A percentile compares a stretch with the other conserved stretches of the same genome.
Conservation (phyloP, 2,797 vertebrate species). For the Notamacropus eugenii region DNA sequence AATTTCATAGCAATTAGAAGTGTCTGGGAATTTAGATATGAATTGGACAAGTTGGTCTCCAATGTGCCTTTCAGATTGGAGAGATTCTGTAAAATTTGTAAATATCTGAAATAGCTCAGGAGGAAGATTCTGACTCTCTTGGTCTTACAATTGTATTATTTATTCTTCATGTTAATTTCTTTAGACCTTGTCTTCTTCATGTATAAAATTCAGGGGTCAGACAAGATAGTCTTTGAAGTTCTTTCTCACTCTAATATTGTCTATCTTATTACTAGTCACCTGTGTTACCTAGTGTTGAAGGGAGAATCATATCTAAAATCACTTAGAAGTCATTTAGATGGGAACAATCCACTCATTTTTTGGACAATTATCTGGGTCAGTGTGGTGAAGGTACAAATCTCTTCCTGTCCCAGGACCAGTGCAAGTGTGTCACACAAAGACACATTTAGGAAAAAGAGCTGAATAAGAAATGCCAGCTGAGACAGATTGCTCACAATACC, state of each 20-base stretch:
- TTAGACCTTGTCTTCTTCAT: not conserved
- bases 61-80: not conserved
- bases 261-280: not conserved
- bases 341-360: not conserved
- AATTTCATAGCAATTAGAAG: not conserved
- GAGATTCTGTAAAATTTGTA: not conserved
- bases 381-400: not conserved
- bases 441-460: not conserved
- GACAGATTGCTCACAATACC: constrained; percentile 66
- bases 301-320: not conserved
- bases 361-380: not conserved
- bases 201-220: not conserved
- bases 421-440: not conserved
- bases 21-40: not conserved
- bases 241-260: not conserved
- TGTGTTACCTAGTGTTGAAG: not conserved
- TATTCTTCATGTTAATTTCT: not conserved
- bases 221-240: not conserved
- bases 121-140: not conserved
- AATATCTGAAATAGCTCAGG: not conserved
- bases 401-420: not conserved
- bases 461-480: not conserved
- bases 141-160: not conserved
- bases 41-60: not conserved
- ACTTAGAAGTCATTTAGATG: not conserved